Evolutionary conservation across 1,140 invertebrate species (phyloP), one percentile per base, ranked within the genome.

Genomic region (Papilio aristodemus): DNA sequence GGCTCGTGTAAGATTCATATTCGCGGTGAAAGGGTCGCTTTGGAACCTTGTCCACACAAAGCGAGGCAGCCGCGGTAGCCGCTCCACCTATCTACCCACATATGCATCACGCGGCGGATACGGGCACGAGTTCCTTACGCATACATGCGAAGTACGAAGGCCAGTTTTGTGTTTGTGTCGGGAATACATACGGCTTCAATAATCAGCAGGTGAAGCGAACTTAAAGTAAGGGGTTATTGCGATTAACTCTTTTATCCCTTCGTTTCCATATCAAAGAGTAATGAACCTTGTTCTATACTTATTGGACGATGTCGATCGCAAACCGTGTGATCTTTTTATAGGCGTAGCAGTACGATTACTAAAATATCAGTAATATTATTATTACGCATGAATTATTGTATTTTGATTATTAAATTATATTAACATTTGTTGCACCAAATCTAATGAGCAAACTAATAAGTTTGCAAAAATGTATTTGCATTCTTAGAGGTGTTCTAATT

Each of bases 191-290:
- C 83, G 87, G 87, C 89, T 91, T 90, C 87, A 83, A 88, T 89
- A 84, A 88, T 91, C 89, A 90, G 89, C 89, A 91, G 89, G 89
- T 91, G 87, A 88, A 89, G 89, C 85, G 83, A 88, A 85, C 76
- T 87, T n/a, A 83, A 85, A 87, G 86, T 80, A 87, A 90, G 87
- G 89, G 89, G 89, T 87, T 89, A 89, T 90, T 87, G 87, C 87
- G 87, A 90, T 91, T 89, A 89, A 90, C 87, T 90, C 87, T 88
- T 91, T 91, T 91, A 90, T 91, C 89, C 87, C 87, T 89, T 90
- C 87, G 87, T 91, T 91, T 91, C 87, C 87, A 91, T 91, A 90
- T 90, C 85, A 90, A 90, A 89, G 89, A 91, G 87, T 91, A 91
- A 90, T 91, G 89, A 91, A 91, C 89, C 87, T 91, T 90, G 85